Percentiles rank a stretch among this genome's conserved stretches.
Conservation (phyloP, 2,797 vertebrate species). For the Mustela erminea region DNA sequence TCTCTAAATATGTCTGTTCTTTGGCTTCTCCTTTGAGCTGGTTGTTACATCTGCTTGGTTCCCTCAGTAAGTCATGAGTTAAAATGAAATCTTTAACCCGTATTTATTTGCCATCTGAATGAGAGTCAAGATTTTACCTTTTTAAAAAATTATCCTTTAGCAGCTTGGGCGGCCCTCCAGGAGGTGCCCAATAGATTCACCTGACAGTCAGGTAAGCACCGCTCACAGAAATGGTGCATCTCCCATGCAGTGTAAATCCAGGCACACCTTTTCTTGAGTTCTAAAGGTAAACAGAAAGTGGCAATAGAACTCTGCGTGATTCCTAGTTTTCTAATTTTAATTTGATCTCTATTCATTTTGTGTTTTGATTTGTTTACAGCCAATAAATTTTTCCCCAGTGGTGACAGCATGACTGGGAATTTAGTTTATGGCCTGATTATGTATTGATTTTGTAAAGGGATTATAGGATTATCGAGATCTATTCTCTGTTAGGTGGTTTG, state of each 20-base stretch:
- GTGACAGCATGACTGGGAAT: not conserved
- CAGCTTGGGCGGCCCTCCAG: not conserved
- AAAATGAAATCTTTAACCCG: not conserved
- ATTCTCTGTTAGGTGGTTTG: not conserved
- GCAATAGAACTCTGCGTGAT: not conserved
- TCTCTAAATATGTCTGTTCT: not conserved
- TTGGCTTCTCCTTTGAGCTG: not conserved
- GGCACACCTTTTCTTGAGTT: not conserved
- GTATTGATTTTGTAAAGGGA: not conserved
- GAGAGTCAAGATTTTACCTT: not conserved
- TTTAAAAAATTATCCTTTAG: not conserved
- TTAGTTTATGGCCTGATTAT: not conserved
- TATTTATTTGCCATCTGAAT: not conserved
- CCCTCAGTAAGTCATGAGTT: not conserved
- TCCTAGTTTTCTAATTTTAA: not conserved
- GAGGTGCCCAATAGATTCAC: not conserved
- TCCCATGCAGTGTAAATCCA: not conserved
- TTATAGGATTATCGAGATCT: not conserved
- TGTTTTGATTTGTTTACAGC: constrained; percentile 20
- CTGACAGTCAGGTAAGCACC: not conserved
- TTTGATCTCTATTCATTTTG: not conserved
- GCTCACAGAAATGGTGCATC: not conserved
- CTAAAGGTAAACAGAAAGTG: not conserved
- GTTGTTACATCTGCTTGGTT: not conserved
- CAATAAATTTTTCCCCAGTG: not conserved